These are phyloP conservation scores for Colletes collaris DNA, from an alignment of 2,888 invertebrate species.

Conservation along the genomic window DNA sequence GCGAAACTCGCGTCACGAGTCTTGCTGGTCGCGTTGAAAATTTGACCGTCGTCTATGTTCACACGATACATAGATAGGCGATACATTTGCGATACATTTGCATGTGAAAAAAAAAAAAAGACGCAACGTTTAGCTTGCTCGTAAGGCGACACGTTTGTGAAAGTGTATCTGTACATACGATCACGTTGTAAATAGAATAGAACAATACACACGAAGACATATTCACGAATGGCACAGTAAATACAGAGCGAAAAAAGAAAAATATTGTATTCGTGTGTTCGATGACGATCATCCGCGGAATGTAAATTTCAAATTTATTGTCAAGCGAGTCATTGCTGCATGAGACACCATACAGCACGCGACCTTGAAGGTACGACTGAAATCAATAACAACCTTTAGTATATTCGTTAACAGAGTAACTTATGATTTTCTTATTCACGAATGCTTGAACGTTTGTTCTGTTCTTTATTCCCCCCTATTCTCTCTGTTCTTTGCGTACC, in stretches of 20 bases:
- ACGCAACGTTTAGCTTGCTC: conserved; percentile 24
- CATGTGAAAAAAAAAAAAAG: conserved; percentile 30
- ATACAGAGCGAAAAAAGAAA: background rate
- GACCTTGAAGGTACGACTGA: conserved; percentile 16
- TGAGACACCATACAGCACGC: conserved; percentile 35
- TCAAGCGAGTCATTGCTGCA: conserved; percentile 29
- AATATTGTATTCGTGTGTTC: background rate
- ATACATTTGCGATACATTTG: background rate
- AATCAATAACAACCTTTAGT: conserved; percentile 22
- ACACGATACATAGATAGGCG: conserved; percentile 10
- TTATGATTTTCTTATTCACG: conserved; percentile 12
- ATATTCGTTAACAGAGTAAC: conserved; percentile 33
- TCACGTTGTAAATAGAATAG: conserved; percentile 24
- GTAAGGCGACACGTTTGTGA: conserved; percentile 9
- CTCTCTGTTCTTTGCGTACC: conserved; percentile 22
- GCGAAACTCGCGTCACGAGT: background rate
- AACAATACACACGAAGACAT: background rate
- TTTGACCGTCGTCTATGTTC: background rate
- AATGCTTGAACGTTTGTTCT: conserved; percentile 28
- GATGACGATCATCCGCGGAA: background rate
- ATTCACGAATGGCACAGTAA: conserved; percentile 5
- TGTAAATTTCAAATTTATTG: conserved; percentile 11
- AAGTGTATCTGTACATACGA: conserved; percentile 10
- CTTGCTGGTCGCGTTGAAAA: background rate
- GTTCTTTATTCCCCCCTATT: conserved; percentile 12